Evolutionary conservation across 2,888 invertebrate species (phyloP).

Genomic region (Molorchus minor): DNA sequence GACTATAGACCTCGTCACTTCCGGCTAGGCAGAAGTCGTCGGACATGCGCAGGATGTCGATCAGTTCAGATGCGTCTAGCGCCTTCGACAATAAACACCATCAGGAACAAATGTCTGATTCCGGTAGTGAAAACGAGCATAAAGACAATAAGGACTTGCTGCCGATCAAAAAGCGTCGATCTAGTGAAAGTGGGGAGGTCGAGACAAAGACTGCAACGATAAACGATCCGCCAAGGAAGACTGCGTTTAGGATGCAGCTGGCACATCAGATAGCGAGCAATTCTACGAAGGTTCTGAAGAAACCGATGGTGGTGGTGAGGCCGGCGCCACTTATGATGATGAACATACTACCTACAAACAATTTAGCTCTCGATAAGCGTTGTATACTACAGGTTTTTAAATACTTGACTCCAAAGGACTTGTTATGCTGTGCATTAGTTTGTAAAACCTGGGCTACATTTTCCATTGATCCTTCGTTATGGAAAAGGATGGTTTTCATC

Average conservation of each 20-base stretch:
- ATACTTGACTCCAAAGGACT: conserved; percentile 73
- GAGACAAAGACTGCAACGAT: conserved; percentile 52
- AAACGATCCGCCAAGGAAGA: conserved; percentile 64
- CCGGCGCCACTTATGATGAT: conserved; percentile 65
- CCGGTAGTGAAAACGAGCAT: conserved; percentile 65
- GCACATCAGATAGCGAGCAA: conserved; percentile 80
- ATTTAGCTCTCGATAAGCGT: conserved; percentile 69
- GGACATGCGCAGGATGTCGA: conserved; percentile 77
- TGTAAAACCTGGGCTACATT: conserved; percentile 91
- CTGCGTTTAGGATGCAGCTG: conserved; percentile 77
- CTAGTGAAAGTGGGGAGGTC: conserved; percentile 62
- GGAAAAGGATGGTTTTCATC: conserved; percentile 86
- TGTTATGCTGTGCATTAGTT: conserved; percentile 79
- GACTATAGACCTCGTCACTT: conserved; percentile 86
- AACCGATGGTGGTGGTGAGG: conserved; percentile 79
- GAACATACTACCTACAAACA: conserved; percentile 50
- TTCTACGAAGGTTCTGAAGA: conserved; percentile 72
- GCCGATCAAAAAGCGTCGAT: conserved; percentile 64
- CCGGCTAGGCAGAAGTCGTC: conserved; percentile 82
- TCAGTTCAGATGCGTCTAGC: conserved; percentile 69
- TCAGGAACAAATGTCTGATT: conserved; percentile 64
- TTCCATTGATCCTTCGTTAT: conserved; percentile 82
- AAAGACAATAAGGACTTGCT: conserved; percentile 59
- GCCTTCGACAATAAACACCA: conserved; percentile 56
- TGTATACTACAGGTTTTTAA: conserved; percentile 76